phyloP scores from a whole-genome alignment of 2,888 invertebrate species.

The Cryptus viduatorius region DNA sequence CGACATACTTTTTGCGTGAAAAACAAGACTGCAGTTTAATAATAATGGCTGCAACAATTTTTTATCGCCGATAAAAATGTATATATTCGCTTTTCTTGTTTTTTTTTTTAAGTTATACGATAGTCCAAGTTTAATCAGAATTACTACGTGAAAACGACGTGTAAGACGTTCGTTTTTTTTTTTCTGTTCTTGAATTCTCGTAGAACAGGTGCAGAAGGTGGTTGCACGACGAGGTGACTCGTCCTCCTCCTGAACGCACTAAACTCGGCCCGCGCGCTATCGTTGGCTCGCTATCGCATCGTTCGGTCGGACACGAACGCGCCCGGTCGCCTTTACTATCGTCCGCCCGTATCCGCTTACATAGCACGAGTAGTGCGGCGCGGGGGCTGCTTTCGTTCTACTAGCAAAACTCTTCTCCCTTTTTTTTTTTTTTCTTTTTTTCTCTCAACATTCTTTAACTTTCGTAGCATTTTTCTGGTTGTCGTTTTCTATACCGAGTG shows the following conservation, averaged over 20 bases:
- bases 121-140: not conserved
- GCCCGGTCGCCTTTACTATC: conserved; percentile 56
- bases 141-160: conserved; percentile 10
- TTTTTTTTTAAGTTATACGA: not conserved
- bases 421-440: conserved; percentile 6
- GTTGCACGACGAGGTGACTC: conserved; percentile 29
- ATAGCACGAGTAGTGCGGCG: conserved; percentile 10
- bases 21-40: not conserved
- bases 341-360: conserved; percentile 64
- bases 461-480: conserved; percentile 2
- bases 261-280: conserved; percentile 50
- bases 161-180: not conserved
- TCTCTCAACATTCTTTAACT: not conserved
- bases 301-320: conserved; percentile 51
- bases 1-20: not conserved
- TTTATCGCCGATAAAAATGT: not conserved
- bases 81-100: not conserved
- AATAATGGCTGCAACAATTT: not conserved
- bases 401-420: conserved; percentile 13
- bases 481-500: not conserved
- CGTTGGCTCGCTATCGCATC: conserved; percentile 57
- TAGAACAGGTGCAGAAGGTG: conserved; percentile 42
- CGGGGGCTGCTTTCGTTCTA: conserved; percentile 38
- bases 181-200: conserved; percentile 1
- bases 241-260: conserved; percentile 29